Conservation (phyloP, 2,888 invertebrate species). For the Agrochola lota region DNA sequence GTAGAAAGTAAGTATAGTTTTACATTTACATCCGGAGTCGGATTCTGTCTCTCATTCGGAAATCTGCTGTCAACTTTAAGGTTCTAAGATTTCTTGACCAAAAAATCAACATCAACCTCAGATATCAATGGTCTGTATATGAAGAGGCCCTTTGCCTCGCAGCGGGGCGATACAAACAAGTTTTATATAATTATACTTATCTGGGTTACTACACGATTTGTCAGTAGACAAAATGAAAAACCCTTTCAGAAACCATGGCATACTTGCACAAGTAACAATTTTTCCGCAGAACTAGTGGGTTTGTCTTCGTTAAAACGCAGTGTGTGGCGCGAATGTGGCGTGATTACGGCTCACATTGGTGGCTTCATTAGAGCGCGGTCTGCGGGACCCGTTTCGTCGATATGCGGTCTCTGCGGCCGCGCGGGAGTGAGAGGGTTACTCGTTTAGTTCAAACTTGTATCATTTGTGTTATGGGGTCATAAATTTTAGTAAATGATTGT, state of each 20-base stretch:
- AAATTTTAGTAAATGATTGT: not conserved
- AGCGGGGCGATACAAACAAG: not conserved
- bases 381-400: constrained; percentile 54
- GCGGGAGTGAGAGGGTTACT: constrained; percentile 54
- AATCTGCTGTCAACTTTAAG: not conserved
- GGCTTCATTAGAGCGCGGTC: constrained; percentile 66
- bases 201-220: not conserved
- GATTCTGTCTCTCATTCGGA: not conserved
- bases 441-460: constrained; percentile 36
- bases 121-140: too few species aligned
- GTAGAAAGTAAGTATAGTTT: not conserved
- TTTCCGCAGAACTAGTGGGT: constrained; percentile 30
- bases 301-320: constrained; percentile 53
- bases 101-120: too few species aligned
- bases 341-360: constrained; percentile 60
- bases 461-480: not conserved
- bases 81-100: not conserved
- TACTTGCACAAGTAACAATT: constrained; percentile 13
- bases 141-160: not conserved
- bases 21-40: not conserved
- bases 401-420: constrained; percentile 56
- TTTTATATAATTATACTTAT: not conserved
- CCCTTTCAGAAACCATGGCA: not conserved
- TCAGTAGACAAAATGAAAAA: not conserved
- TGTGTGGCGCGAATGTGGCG: constrained; percentile 55